Evolutionary conservation across 2,888 invertebrate species (phyloP).

Genomic region (Eretmocerus hayati): DNA sequence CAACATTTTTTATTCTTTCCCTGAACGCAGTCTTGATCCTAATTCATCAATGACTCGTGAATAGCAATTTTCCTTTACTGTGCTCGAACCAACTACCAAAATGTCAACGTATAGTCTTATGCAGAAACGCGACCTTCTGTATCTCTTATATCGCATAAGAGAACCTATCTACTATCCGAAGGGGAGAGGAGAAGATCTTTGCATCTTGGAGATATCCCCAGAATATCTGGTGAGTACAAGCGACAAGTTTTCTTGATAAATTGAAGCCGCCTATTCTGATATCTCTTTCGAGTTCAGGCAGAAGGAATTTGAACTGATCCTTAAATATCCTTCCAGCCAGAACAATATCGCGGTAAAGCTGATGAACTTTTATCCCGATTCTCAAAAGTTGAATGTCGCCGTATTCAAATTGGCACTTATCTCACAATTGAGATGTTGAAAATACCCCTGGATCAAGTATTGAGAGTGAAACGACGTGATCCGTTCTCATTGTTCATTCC

Average conservation of each 20-base stretch:
- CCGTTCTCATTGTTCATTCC: conserved; percentile 71
- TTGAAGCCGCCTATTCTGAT: too few relatives aligned
- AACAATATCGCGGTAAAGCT: conserved; percentile 55
- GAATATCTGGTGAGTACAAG: conserved; percentile 12
- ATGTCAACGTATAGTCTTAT: too few relatives aligned
- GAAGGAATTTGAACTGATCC: not conserved
- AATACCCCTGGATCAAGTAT: conserved; percentile 55
- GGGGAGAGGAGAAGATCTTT: not conserved
- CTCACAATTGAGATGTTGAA: not conserved
- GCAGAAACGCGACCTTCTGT: conserved; percentile 4
- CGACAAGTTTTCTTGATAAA: too few relatives aligned
- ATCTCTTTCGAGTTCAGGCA: too few relatives aligned
- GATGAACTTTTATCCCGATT: conserved; percentile 55
- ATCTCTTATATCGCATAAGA: not conserved
- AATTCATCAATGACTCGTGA: too few relatives aligned
- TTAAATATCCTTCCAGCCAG: conserved; percentile 37
- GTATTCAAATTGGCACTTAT: conserved; percentile 1
- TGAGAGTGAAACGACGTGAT: conserved; percentile 56
- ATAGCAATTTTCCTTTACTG: too few relatives aligned
- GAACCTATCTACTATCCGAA: conserved; percentile 13
- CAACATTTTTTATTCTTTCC: too few relatives aligned
- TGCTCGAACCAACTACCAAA: too few relatives aligned
- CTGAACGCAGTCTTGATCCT: too few relatives aligned
- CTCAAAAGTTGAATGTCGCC: conserved; percentile 28
- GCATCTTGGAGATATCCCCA: conserved; percentile 4